Base-by-base conservation (phyloP, 1,140 invertebrate species). In the Tenebrio molitor region DNA sequence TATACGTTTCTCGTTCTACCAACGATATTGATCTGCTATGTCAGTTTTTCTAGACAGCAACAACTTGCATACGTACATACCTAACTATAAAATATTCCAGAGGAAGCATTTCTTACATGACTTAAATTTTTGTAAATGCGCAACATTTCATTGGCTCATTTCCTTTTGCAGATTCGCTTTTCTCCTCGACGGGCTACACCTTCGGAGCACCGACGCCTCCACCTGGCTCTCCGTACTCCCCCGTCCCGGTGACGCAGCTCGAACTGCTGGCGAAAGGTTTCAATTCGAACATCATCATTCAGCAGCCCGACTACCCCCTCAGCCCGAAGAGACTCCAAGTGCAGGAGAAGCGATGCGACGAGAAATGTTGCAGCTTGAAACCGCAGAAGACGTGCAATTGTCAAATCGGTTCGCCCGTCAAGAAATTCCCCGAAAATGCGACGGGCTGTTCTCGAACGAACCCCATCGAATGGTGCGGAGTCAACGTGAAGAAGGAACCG, bases 141-240 rank as follows among this genome's bases (percentile, higher is more conserved):
- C n/a, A n/a, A n/a, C n/a, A n/a, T n/a, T n/a, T 29, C 25, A 29
- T 8, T 8, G 25, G 8, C 25, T 29, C 3, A 29, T 29, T 77
- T 83, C 73, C 84, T 88, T 87, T 90, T 84, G 88, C 88, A 84
- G 89, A 91, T 83, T 89, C 89, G 74, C 81, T 90, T 76, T 90
- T 89, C 81, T 89, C 89, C 33, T 75, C 86, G 14, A 83, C 85
- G 16, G 86, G 86, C 23, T 88, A 88, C 81, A 88, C 88, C 67
- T 89, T 90, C 82, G 89, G 89, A 17, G 88, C 89, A 78, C 89
- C 89, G 63, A 90, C 89, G 23, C 89, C 89, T 68, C 89, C 89
- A 16, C 88, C 89, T 1, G 88, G 89, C 50, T 89, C 89, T n/a
- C 89, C 89, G 7, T 90, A 90, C 81, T 90, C 89, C 58, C 89